These are phyloP conservation scores for Stomatorhinus ivindoensis DNA, from an alignment of 2,113 vertebrate species.

Conservation along the genomic window DNA sequence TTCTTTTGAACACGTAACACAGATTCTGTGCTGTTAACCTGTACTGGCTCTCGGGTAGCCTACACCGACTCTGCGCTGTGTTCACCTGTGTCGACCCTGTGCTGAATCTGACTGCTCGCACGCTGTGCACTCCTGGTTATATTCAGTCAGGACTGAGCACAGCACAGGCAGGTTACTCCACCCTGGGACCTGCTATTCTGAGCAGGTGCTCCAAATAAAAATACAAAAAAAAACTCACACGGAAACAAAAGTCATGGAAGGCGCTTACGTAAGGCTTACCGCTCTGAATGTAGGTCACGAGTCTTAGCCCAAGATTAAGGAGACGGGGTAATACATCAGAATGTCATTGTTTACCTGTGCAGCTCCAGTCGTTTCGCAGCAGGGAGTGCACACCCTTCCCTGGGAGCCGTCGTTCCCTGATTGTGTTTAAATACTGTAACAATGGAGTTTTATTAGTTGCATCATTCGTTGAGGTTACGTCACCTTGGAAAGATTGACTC, in stretches of 20 bases:
- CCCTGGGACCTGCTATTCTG: not conserved
- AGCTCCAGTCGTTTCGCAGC: conserved; percentile 15
- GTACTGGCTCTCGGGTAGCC: not conserved
- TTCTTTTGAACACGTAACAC: not conserved
- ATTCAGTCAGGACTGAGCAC: not conserved
- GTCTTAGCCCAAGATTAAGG: not conserved
- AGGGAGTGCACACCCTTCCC: not conserved
- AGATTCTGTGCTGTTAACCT: not conserved
- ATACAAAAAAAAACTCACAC: conserved; percentile 24
- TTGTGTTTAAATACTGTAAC: conserved; percentile 8
- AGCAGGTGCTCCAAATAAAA: conserved; percentile 17
- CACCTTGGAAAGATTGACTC: conserved; percentile 6
- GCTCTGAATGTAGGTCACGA: not conserved
- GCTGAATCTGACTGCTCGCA: not conserved
- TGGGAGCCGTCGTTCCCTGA: not conserved
- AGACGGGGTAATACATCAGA: conserved; percentile 21
- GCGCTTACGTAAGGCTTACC: conserved; percentile 36
- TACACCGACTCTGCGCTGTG: not conserved
- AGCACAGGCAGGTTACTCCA: not conserved
- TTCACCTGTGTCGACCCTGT: not conserved
- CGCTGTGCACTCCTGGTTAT: not conserved
- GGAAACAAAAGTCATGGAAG: conserved; percentile 27
- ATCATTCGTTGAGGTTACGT: conserved; percentile 4
- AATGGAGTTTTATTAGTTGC: not conserved
- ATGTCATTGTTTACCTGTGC: conserved; percentile 40